A percentile compares a stretch with the other conserved stretches of the same genome.
Evolutionary conservation across 2,797 vertebrate species (phyloP).

Genomic region (Lepilemur ruficaudatus): DNA sequence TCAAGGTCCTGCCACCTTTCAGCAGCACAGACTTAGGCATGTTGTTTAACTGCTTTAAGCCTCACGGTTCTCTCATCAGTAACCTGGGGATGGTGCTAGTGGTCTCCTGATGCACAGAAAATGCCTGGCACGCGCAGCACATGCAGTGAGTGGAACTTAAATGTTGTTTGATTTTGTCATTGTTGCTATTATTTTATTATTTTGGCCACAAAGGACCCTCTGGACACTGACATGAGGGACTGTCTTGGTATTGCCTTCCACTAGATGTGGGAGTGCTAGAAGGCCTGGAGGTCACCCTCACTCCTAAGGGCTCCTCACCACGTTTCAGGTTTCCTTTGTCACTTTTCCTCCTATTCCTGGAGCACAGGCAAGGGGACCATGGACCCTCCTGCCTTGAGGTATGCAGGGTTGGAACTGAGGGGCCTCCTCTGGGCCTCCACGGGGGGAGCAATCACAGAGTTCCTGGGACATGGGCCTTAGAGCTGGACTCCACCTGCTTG

Average conservation of each 20-base stretch:
- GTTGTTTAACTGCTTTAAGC: not conserved
- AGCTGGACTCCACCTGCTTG: not conserved
- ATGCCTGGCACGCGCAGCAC: accelerated
- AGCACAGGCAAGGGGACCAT: not conserved
- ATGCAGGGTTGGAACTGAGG: not conserved
- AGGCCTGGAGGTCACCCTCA: not conserved
- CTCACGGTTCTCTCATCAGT: not conserved
- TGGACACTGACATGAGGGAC: not conserved
- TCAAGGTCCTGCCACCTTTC: not conserved
- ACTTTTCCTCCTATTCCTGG: not conserved
- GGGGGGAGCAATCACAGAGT: not conserved
- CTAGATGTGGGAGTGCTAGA: not conserved
- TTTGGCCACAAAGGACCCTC: not conserved
- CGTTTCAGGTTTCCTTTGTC: not conserved
- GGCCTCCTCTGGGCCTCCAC: not conserved
- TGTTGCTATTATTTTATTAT: not conserved
- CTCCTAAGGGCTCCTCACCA: not conserved
- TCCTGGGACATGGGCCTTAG: not conserved
- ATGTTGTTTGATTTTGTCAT: not conserved
- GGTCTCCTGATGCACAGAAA: not conserved
- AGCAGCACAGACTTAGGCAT: not conserved
- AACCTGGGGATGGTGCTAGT: not conserved
- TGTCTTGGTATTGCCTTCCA: not conserved
- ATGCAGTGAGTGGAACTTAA: not conserved
- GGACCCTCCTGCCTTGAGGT: not conserved